A percentile compares a stretch with the other conserved stretches of the same genome.
Evolutionary conservation across 1,140 invertebrate species (phyloP).

Genomic region (Rhopalosiphum maidis): DNA sequence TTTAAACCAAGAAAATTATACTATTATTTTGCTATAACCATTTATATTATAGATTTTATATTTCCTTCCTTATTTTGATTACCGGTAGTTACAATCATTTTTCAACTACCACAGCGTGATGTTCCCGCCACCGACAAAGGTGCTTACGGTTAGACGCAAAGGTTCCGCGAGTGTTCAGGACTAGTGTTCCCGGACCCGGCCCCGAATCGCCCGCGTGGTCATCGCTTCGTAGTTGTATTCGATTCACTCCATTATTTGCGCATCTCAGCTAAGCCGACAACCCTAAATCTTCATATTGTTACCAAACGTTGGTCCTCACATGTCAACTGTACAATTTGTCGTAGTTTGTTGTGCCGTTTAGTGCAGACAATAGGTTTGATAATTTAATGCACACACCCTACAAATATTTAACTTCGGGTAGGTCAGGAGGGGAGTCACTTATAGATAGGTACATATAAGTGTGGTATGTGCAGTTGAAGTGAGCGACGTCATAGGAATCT

Average conservation of each 20-base stretch:
- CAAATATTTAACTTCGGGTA: too few relatives aligned
- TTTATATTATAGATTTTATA: background rate
- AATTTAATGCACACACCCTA: too few relatives aligned
- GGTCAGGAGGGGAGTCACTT: too few relatives aligned
- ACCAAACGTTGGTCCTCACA: background rate
- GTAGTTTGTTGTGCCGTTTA: too few relatives aligned
- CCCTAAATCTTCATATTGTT: background rate
- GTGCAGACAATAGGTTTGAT: background rate
- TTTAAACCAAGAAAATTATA: background rate
- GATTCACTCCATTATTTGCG: too few relatives aligned
- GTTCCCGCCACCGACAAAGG: background rate
- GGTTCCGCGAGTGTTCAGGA: background rate
- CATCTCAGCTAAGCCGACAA: background rate
- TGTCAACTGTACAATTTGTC: too few relatives aligned
- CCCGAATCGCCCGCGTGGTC: too few relatives aligned
- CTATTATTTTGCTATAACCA: background rate
- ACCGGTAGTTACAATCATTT: background rate
- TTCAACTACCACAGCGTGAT: background rate
- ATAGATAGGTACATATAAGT: background rate
- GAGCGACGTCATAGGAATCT: background rate
- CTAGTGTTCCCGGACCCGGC: background rate
- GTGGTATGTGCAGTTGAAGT: background rate
- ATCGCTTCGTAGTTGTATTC: too few relatives aligned
- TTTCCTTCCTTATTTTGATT: background rate
- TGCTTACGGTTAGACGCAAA: background rate